Conservation (phyloP, 1,140 invertebrate genomes). For the Oedothorax gibbosus region DNA sequence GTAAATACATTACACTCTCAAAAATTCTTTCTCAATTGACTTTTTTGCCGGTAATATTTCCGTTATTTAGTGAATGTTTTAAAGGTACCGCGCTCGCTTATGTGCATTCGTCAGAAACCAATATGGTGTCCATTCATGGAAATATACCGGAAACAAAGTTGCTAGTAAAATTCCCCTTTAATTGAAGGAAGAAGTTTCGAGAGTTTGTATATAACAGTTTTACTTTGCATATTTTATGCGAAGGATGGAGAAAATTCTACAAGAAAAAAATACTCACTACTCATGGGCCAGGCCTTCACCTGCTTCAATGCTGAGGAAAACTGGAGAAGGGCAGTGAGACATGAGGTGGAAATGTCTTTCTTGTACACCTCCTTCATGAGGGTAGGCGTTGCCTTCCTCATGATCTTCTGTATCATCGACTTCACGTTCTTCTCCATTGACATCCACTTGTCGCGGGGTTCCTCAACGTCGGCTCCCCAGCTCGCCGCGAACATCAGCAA, state of each 20-base stretch:
- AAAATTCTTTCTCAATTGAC: no score
- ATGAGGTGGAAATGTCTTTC: slow-evolving; percentile 23
- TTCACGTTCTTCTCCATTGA: slow-evolving; percentile 8
- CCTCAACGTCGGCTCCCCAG: background rate
- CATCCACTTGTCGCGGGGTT: background rate
- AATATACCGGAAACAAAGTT: no score
- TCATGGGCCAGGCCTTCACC: slow-evolving; percentile 35
- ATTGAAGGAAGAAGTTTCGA: no score
- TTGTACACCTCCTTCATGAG: slow-evolving; percentile 51
- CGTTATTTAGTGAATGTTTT: no score
- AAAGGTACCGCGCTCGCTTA: no score
- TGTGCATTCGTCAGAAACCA: no score
- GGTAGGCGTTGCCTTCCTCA: slow-evolving; percentile 15
- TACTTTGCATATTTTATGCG: background rate
- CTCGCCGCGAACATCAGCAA: background rate
- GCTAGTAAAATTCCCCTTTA: no score
- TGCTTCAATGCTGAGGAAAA: slow-evolving; percentile 16
- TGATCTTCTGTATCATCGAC: slow-evolving; percentile 19
- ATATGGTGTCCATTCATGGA: no score
- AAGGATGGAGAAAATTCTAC: background rate
- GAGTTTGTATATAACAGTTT: no score
- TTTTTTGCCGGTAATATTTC: no score
- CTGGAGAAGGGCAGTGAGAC: slow-evolving; percentile 10
- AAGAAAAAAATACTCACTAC: slow-evolving; percentile 40
- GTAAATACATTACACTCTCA: no score